phyloP scores from a whole-genome alignment of 2,113 vertebrate species.

The Pagrus major region DNA sequence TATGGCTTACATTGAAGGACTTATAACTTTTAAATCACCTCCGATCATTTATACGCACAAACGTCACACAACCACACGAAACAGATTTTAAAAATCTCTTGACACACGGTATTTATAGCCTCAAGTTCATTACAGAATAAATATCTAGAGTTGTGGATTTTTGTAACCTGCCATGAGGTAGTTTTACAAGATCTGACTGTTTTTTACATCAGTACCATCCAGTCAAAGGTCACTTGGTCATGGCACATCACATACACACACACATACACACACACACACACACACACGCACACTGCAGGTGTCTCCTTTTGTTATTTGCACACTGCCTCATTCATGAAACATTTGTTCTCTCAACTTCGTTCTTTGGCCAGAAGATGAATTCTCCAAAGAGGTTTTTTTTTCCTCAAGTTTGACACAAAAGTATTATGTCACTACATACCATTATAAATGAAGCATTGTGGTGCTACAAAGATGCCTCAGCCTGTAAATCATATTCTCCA shows the following conservation, averaged over 20 bases:
- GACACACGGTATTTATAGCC: slow-evolving; percentile 1
- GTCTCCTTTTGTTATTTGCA: background rate
- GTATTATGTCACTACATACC: too few relatives aligned
- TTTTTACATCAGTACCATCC: slow-evolving; percentile 41
- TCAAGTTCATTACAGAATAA: slow-evolving; percentile 21
- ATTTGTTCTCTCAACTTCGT: background rate
- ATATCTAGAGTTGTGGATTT: slow-evolving; percentile 35
- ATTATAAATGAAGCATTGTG: too few relatives aligned
- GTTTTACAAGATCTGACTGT: slow-evolving; percentile 49
- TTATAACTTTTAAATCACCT: slow-evolving; percentile 45
- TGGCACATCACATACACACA: background rate
- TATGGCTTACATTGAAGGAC: slow-evolving; percentile 44
- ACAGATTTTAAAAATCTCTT: slow-evolving; percentile 2
- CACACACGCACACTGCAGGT: background rate
- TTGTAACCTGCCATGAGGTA: slow-evolving; percentile 22
- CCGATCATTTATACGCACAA: slow-evolving; percentile 48
- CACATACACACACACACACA: too few relatives aligned
- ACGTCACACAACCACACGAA: slow-evolving; percentile 35
- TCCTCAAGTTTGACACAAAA: background rate
- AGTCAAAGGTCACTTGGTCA: background rate
- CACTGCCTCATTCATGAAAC: background rate
- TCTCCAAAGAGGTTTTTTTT: background rate
- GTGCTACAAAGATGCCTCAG: too few relatives aligned
- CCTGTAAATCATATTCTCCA: too few relatives aligned
- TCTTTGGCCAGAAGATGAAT: background rate